Evolutionary conservation across 2,888 invertebrate genomes (phyloP), one percentile per base, ranked within the genome.

Genomic region (Ischnura elegans): DNA sequence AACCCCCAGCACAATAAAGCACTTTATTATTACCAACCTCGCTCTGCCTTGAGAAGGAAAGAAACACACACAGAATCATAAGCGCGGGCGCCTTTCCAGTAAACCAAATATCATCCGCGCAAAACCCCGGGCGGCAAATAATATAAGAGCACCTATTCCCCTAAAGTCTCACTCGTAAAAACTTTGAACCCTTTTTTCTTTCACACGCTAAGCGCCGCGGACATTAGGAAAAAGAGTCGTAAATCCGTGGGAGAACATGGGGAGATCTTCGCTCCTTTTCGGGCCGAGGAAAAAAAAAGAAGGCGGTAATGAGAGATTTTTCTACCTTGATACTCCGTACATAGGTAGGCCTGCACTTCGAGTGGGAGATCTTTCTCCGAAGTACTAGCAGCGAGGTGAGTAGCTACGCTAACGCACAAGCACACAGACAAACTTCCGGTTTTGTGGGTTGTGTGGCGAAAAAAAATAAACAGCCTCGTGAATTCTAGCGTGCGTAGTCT

Each of bases 251-350:
- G 16, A n/a, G 66, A 3, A 13, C 19, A 19, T 13, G 19, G 4
- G 21, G 21, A 21, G 55, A 61, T 21, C 51, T 51, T 61, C 25
- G 66, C 8, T 8, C 66, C 8, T 19, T 6, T 29, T 36, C n/a
- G 66, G 61, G n/a, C 19, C 16, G 51, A 51, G 51, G 51, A 19
- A 19, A 76, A 76, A 76, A 25, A 29, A 29, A 16, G 66, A 29
- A 76, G 29, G 66, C 66, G 66, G 16, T 76, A 76, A 76, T 29
- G 66, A 76, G 66, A 76, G 66, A 29, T 76, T 76, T 76, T 76
- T 76, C 66, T 29, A 76, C 36, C 36, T 76, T 76, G 66, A 29
- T 76, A 29, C 66, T 76, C 66, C 10, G 66, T 6, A 76, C 4
- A 8, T 8, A 16, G 29, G 36, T 13, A 8, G 66, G 10, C 66